Conservation (phyloP, 2,888 invertebrate genomes). For the Yponomeuta plumbellus region DNA sequence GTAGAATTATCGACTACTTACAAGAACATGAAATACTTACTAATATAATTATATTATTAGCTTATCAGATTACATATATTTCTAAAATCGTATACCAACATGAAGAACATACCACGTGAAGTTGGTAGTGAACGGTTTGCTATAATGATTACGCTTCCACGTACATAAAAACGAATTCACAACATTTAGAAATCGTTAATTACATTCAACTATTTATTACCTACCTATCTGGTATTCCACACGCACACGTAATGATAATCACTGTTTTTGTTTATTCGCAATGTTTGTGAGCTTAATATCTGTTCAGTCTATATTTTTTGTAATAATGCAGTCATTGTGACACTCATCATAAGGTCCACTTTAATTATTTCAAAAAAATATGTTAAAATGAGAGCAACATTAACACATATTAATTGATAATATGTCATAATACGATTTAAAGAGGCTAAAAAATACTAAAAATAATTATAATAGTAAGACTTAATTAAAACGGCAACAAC, state of each 20-base stretch:
- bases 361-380: background rate
- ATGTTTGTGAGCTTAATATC: background rate
- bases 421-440: background rate
- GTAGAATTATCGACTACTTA: background rate
- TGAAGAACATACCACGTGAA: background rate
- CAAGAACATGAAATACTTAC: background rate
- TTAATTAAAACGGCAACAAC: background rate
- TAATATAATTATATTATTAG: background rate
- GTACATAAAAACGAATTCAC: background rate
- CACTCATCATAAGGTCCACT: background rate
- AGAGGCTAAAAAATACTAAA: background rate
- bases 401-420: background rate
- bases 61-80: background rate
- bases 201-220: background rate
- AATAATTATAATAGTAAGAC: background rate
- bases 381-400: background rate
- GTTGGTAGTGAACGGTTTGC: background rate
- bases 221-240: background rate
- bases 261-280: background rate
- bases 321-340: background rate
- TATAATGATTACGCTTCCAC: background rate
- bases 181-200: background rate
- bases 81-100: slow-evolving; percentile 11
- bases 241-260: background rate
- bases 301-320: background rate